Percentiles rank a stretch among this genome's conserved stretches.
These are phyloP conservation scores for Pentamera pediparva DNA, from an alignment of 53 echinoderm and acorn worm genomes.

Conservation along the genomic window DNA sequence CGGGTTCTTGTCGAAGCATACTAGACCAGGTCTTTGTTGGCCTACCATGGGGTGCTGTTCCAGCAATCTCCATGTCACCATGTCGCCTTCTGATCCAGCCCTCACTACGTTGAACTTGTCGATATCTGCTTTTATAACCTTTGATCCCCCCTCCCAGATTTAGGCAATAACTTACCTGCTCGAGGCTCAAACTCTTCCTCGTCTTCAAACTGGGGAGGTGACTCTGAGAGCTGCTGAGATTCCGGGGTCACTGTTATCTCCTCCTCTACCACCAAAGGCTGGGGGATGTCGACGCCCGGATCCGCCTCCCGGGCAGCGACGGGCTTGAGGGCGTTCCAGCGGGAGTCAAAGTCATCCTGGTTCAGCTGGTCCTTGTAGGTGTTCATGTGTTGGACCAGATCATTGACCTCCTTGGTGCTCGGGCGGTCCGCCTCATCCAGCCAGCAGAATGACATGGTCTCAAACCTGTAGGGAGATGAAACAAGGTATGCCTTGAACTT, in stretches of 20 bases:
- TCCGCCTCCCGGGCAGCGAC: slow-evolving; percentile 56
- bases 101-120: too few relatives aligned
- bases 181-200: slow-evolving; percentile 20
- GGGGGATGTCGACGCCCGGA: slow-evolving; percentile 34
- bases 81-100: too few relatives aligned
- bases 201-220: neutral
- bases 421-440: slow-evolving; percentile 67
- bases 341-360: slow-evolving; percentile 70
- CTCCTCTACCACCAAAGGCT: neutral
- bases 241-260: slow-evolving; percentile 12
- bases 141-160: too few relatives aligned
- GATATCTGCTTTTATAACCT: too few relatives aligned
- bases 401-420: slow-evolving; percentile 76
- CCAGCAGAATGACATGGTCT: slow-evolving; percentile 98
- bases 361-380: slow-evolving; percentile 61
- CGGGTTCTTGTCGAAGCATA: too few relatives aligned
- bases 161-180: too few relatives aligned
- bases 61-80: too few relatives aligned
- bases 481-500: neutral
- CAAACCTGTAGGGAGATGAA: slow-evolving; percentile 59
- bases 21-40: too few relatives aligned
- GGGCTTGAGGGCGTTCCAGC: slow-evolving; percentile 77
- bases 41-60: too few relatives aligned
- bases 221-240: slow-evolving; percentile 2
- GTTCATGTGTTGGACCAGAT: slow-evolving; percentile 69